Percentiles rank a stretch among this genome's conserved stretches.
Conservation (phyloP, 2,113 vertebrate species). For the Synchiropus splendidus region DNA sequence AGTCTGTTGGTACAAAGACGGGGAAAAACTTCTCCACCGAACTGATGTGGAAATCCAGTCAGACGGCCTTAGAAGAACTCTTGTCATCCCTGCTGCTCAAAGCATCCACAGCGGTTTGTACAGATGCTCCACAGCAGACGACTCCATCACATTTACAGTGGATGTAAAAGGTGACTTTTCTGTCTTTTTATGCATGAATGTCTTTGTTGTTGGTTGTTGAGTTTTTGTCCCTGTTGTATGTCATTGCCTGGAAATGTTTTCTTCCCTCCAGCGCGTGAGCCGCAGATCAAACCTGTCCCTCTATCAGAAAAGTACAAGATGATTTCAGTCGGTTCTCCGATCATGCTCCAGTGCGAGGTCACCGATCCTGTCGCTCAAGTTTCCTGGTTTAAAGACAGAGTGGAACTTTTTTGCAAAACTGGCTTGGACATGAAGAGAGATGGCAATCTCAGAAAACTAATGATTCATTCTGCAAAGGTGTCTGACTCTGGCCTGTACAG, state of each 20-base stretch:
- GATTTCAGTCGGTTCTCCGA: conserved; percentile 47
- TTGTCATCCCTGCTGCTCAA: conserved; percentile 54
- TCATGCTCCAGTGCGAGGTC: conserved; percentile 78
- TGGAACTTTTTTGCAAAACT: conserved; percentile 70
- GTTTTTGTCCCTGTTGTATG: conserved; percentile 5
- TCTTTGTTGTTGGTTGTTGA: conserved; percentile 4
- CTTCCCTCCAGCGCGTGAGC: conserved; percentile 51
- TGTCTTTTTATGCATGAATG: conserved; percentile 1
- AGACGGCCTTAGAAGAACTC: conserved; percentile 46
- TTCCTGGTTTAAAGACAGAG: conserved; percentile 82
- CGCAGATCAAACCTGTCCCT: conserved; percentile 53
- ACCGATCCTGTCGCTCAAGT: conserved; percentile 67
- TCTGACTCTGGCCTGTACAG: conserved; percentile 78
- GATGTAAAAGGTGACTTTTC: conserved; percentile 64
- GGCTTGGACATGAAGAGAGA: conserved; percentile 71
- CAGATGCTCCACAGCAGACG: conserved; percentile 59
- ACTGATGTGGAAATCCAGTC: conserved; percentile 44
- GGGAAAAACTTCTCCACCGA: conserved; percentile 42
- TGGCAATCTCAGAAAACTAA: conserved; percentile 69
- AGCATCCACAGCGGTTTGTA: conserved; percentile 58
- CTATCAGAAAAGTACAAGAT: conserved; percentile 54
- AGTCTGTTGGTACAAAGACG: conserved; percentile 67
- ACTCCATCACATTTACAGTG: conserved; percentile 61
- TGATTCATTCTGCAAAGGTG: conserved; percentile 65
- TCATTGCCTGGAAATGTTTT: conserved; percentile 27